Evolutionary conservation across 2,113 vertebrate genomes (phyloP).

Genomic region (Nycticebus coucang): DNA sequence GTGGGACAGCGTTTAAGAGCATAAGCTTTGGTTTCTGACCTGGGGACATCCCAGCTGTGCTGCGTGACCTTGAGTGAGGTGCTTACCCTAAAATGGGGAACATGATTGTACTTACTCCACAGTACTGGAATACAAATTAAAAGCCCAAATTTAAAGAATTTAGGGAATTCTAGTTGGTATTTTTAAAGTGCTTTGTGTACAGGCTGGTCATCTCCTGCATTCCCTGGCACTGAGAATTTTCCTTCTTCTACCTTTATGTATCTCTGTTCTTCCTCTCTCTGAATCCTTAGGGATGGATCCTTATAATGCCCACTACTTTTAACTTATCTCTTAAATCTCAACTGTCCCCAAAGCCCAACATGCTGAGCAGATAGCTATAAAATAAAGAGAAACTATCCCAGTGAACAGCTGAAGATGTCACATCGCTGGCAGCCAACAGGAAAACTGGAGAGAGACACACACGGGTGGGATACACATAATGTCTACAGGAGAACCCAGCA

Average conservation of each 20-base stretch:
- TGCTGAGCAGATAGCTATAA: constrained; percentile 46
- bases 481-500: background rate
- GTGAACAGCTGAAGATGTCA: constrained; percentile 33
- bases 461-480: background rate
- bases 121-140: background rate
- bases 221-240: background rate
- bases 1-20: background rate
- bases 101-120: background rate
- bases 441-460: background rate
- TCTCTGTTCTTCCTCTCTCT: background rate
- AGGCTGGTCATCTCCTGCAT: background rate
- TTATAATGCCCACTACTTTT: constrained; percentile 34
- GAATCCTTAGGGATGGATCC: background rate
- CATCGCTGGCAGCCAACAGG: background rate
- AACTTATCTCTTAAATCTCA: constrained; percentile 46
- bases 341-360: constrained; percentile 32
- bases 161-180: background rate
- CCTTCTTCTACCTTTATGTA: accelerated
- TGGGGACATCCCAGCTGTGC: background rate
- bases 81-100: background rate
- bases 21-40: background rate
- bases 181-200: background rate
- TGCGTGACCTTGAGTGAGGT: background rate
- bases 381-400: constrained; percentile 55
- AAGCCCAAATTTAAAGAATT: background rate